These are phyloP conservation scores for Ganaspis sp. DNA, from an alignment of 1,140 invertebrate species.

Conservation along the genomic window DNA sequence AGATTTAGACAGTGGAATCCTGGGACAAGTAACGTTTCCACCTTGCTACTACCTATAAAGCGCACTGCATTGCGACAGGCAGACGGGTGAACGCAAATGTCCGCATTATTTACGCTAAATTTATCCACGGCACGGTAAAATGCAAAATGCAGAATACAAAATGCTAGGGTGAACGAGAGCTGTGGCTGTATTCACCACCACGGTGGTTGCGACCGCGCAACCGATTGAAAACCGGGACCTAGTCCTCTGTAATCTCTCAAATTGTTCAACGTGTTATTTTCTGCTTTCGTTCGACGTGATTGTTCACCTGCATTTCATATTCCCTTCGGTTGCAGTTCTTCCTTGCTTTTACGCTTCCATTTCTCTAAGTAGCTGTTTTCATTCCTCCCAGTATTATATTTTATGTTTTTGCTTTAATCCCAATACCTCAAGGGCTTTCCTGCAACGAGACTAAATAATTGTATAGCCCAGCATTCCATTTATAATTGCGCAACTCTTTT, in stretches of 20 bases:
- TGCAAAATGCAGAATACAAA: slow-evolving; percentile 52
- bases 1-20: background rate
- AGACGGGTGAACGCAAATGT: slow-evolving; percentile 57
- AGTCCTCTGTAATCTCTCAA: slow-evolving; percentile 44
- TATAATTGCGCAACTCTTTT: no score
- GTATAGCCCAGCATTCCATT: no score
- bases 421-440: no score
- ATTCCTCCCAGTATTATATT: background rate
- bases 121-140: slow-evolving; percentile 56
- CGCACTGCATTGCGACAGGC: slow-evolving; percentile 55
- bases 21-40: slow-evolving; percentile 38
- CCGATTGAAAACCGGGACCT: slow-evolving; percentile 37
- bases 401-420: background rate
- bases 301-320: background rate
- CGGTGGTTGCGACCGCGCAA: slow-evolving; percentile 45
- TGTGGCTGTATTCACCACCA: slow-evolving; percentile 35
- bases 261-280: slow-evolving; percentile 49
- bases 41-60: slow-evolving; percentile 40
- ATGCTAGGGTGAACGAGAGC: slow-evolving; percentile 39
- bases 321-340: background rate
- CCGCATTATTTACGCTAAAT: slow-evolving; percentile 64
- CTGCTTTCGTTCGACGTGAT: slow-evolving; percentile 5
- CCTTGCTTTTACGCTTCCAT: background rate
- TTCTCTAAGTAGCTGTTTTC: background rate
- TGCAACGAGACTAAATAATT: no score